phyloP scores from a whole-genome alignment of 2,888 invertebrate genomes.

The Tiliacea citrago region DNA sequence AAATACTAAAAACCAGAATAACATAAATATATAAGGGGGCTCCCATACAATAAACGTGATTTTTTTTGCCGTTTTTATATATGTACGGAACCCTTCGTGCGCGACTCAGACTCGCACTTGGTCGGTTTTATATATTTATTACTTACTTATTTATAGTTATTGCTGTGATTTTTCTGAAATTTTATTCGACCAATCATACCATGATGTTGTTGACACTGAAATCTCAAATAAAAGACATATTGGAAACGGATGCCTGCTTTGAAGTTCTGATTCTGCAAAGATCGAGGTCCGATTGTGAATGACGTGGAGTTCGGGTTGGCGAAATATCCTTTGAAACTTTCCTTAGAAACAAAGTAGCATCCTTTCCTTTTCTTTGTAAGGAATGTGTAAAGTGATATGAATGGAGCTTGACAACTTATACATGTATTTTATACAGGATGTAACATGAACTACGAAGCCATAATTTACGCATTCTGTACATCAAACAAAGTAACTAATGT shows the following conservation, averaged over 20 bases:
- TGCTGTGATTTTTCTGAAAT: not conserved
- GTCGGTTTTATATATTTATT: too few relatives aligned
- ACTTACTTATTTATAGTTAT: too few relatives aligned
- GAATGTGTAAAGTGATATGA: not conserved
- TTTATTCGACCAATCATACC: not conserved
- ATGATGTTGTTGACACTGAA: constrained; percentile 19
- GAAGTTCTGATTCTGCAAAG: constrained; percentile 18
- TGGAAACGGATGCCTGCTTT: constrained; percentile 2
- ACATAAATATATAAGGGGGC: too few relatives aligned
- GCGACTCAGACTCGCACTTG: too few relatives aligned
- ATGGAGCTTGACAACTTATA: not conserved
- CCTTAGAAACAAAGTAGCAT: not conserved
- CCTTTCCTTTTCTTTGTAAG: not conserved
- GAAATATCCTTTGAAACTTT: not conserved
- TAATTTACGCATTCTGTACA: not conserved
- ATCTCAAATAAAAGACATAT: constrained; percentile 22
- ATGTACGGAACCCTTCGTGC: too few relatives aligned
- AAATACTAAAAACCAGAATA: too few relatives aligned
- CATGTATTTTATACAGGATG: not conserved
- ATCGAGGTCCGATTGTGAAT: not conserved
- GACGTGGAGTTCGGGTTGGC: not conserved
- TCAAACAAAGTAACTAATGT: not conserved
- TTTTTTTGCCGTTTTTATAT: too few relatives aligned
- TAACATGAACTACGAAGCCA: not conserved
- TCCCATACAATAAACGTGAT: too few relatives aligned